Percentiles rank a stretch among this genome's conserved stretches.
phyloP scores from a whole-genome alignment of 2,888 invertebrate species.

The Lasioglossum malachurum region DNA sequence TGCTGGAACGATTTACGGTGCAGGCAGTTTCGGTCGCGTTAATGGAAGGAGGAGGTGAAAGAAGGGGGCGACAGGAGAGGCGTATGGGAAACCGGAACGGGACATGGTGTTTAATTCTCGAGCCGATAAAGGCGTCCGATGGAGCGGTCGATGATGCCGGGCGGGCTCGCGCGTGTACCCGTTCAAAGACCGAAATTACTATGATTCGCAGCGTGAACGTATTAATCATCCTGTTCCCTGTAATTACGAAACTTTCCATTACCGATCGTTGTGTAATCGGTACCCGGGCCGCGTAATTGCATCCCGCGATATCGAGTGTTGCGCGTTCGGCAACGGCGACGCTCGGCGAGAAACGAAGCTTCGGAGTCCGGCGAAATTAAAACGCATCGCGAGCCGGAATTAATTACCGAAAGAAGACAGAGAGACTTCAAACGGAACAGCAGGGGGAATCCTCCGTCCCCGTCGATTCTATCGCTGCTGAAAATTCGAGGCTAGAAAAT shows the following conservation, averaged over 20 bases:
- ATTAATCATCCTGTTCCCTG: conserved; percentile 52
- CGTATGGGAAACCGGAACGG: conserved; percentile 12
- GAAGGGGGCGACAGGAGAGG: background rate
- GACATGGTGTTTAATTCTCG: conserved; percentile 12
- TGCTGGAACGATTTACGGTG: no score
- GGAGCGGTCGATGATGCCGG: background rate
- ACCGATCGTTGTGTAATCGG: conserved; percentile 58
- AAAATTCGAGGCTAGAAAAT: background rate
- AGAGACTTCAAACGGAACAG: background rate
- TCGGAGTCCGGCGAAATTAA: background rate
- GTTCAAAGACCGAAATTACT: conserved; percentile 49
- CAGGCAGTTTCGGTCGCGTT: background rate
- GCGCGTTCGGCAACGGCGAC: conserved; percentile 25
- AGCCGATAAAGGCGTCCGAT: conserved; percentile 26
- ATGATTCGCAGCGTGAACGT: conserved; percentile 53
- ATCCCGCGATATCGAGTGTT: conserved; percentile 40
- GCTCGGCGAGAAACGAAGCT: conserved; percentile 11
- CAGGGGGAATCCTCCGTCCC: background rate
- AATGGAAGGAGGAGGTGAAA: background rate
- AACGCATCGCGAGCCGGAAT: background rate
- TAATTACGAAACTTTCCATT: conserved; percentile 63
- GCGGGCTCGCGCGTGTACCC: background rate
- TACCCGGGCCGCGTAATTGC: conserved; percentile 48
- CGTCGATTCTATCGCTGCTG: background rate
- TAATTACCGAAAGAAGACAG: background rate